phyloP scores from a whole-genome alignment of 2,888 invertebrate genomes.

The Eubasilissa splendida region DNA sequence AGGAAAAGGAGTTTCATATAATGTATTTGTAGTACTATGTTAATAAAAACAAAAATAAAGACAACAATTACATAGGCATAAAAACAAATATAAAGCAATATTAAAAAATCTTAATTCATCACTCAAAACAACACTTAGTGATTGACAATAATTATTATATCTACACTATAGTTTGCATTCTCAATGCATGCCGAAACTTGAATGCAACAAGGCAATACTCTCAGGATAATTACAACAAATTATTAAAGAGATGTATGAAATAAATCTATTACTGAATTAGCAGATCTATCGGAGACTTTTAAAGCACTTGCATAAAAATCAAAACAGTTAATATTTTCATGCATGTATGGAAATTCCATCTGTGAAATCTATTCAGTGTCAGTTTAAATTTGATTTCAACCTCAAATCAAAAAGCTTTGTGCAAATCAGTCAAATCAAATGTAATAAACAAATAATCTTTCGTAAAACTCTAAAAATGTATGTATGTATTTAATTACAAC shows the following conservation, averaged over 20 bases:
- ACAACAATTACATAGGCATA: constrained; percentile 28
- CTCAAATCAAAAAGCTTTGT: not conserved
- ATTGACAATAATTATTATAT: constrained; percentile 29
- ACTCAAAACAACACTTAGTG: constrained; percentile 48
- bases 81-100: constrained; percentile 35
- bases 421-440: not conserved
- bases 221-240: constrained; percentile 45
- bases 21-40: constrained; percentile 18
- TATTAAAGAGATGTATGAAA: constrained; percentile 19
- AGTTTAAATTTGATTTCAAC: not conserved
- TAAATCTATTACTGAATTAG: constrained; percentile 42
- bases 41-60: constrained; percentile 7
- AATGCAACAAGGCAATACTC: constrained; percentile 43
- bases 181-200: constrained; percentile 47
- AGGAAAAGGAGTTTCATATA: constrained; percentile 3
- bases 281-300: constrained; percentile 45
- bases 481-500: too few relatives aligned
- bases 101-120: constrained; percentile 39
- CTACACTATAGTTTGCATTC: constrained; percentile 42
- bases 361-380: constrained; percentile 13
- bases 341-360: not conserved
- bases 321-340: constrained; percentile 20
- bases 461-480: too few relatives aligned
- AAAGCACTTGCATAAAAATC: constrained; percentile 40
- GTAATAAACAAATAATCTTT: not conserved